Evolutionary conservation across 1,140 invertebrate species (phyloP).

Genomic region (Matsumurasca onukii): DNA sequence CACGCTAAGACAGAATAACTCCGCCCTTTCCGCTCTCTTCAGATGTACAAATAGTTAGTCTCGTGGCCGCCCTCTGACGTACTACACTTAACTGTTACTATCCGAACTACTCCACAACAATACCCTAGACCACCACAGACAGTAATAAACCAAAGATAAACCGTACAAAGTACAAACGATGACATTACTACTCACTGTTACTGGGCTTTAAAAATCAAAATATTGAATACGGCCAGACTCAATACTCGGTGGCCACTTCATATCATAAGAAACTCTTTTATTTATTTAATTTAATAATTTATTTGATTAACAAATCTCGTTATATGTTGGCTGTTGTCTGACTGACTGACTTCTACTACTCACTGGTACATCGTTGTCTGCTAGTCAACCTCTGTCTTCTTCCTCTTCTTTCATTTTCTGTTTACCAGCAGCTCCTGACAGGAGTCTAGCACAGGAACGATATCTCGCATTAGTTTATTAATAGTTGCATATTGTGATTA

Average conservation of each 20-base stretch:
- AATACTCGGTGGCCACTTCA: not conserved
- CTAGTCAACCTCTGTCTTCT: not conserved
- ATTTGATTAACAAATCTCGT: constrained; percentile 6
- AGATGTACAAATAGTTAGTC: constrained; percentile 23
- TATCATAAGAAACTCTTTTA: constrained; percentile 11
- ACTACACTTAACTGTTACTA: too few species aligned
- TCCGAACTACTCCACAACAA: not conserved
- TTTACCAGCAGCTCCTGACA: not conserved
- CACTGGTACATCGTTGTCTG: not conserved
- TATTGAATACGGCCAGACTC: not conserved
- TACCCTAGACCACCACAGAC: not conserved
- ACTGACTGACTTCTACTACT: constrained; percentile 15
- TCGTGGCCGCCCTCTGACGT: constrained; percentile 5
- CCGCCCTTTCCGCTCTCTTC: not conserved
- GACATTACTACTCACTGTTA: not conserved
- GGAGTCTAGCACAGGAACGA: constrained; percentile 3
- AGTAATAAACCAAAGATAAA: constrained; percentile 5
- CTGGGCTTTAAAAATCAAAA: not conserved
- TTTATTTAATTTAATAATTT: constrained; percentile 26
- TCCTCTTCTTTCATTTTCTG: not conserved
- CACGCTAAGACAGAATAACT: constrained; percentile 44
- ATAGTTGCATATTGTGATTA: constrained; percentile 25
- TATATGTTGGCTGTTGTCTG: constrained; percentile 16
- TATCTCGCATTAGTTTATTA: constrained; percentile 19
- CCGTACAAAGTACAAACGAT: not conserved